Percentiles rank a stretch among this genome's conserved stretches.
phyloP scores from a whole-genome alignment of 2,888 invertebrate genomes.

The Lithophane leautieri region DNA sequence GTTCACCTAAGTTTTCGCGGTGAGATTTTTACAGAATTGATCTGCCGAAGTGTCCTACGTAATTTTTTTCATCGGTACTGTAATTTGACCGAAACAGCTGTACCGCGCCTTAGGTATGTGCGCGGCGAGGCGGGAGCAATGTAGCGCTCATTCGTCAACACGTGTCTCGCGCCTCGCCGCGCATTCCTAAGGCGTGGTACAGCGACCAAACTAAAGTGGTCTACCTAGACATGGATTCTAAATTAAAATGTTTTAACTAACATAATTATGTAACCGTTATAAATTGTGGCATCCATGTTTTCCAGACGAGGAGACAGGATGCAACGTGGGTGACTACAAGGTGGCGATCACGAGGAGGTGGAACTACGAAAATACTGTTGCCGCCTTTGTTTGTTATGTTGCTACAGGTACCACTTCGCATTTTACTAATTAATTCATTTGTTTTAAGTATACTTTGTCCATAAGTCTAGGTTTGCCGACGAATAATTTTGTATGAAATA shows the following conservation, averaged over 20 bases:
- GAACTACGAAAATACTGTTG: constrained; percentile 97
- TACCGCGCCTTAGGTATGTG: too few relatives aligned
- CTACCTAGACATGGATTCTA: background rate
- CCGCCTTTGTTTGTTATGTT: constrained; percentile 96
- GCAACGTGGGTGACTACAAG: constrained; percentile 95
- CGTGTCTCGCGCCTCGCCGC: too few relatives aligned
- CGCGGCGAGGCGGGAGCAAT: too few relatives aligned
- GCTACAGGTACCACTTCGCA: constrained; percentile 90
- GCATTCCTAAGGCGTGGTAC: too few relatives aligned
- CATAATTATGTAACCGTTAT: too few relatives aligned
- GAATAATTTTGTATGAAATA: background rate
- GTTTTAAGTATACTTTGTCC: background rate
- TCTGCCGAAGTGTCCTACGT: too few relatives aligned
- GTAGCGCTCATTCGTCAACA: too few relatives aligned
- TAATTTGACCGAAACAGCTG: too few relatives aligned
- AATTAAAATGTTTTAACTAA: background rate
- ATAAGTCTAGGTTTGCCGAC: background rate
- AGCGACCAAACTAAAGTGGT: too few relatives aligned
- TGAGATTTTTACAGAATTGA: too few relatives aligned
- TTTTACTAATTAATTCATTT: background rate
- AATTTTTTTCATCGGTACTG: too few relatives aligned
- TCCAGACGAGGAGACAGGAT: constrained; percentile 97
- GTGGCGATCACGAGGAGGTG: constrained; percentile 96
- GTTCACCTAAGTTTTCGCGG: too few relatives aligned
- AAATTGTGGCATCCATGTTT: constrained; percentile 45